These are phyloP conservation scores for Choristoneura fumiferana DNA, from an alignment of 1,140 invertebrate species.

Conservation along the genomic window DNA sequence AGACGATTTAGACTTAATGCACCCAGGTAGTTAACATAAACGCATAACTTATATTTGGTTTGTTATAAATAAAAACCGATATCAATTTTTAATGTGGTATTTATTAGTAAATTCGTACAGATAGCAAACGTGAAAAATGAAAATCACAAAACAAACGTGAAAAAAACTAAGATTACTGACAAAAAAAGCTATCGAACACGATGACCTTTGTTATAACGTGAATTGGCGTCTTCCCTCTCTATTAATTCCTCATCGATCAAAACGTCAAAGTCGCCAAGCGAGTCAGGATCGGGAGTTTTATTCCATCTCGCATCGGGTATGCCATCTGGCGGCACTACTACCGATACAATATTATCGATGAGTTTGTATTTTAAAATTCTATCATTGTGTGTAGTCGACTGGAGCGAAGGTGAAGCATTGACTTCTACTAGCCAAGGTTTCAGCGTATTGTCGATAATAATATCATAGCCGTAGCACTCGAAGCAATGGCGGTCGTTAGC, in stretches of 20 bases:
- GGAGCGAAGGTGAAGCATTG: constrained; percentile 96
- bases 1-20: neutral
- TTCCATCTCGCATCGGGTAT: constrained; percentile 95
- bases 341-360: constrained; percentile 95
- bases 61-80: no score
- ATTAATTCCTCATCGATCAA: constrained; percentile 89
- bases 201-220: constrained; percentile 21
- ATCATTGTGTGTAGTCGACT: constrained; percentile 96
- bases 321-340: constrained; percentile 93
- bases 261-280: constrained; percentile 93
- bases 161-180: no score
- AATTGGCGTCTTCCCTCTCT: constrained; percentile 43
- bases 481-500: constrained; percentile 90
- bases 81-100: no score
- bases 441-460: constrained; percentile 91
- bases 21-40: no score
- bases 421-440: constrained; percentile 95
- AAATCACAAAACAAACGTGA: no score
- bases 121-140: no score
- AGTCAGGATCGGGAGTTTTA: constrained; percentile 88
- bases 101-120: no score
- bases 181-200: no score
- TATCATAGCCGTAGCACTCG: constrained; percentile 95
- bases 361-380: constrained; percentile 97
- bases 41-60: no score